phyloP scores from a whole-genome alignment of 2,888 invertebrate species.

The Glaucopsyche alexis region DNA sequence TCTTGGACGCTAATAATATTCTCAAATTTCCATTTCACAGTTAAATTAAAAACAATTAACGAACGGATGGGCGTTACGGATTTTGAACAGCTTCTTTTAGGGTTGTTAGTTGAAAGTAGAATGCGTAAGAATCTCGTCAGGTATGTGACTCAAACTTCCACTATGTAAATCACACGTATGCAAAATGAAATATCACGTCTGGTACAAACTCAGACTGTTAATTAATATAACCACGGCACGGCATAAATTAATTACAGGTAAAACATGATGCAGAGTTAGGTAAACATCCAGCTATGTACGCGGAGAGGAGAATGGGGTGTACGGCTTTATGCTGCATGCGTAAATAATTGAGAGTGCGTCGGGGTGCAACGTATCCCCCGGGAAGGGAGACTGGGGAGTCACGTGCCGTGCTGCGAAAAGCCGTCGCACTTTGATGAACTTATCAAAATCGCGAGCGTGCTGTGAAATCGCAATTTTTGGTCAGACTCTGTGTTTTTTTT shows the following conservation, averaged over 20 bases:
- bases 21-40: no score
- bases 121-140: background rate
- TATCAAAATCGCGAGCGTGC: constrained; percentile 42
- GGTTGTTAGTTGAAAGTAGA: background rate
- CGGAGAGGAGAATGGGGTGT: constrained; percentile 38
- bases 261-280: constrained; percentile 4
- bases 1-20: no score
- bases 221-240: background rate
- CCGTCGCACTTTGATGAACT: constrained; percentile 44
- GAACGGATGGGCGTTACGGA: no score
- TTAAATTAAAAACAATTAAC: no score
- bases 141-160: background rate
- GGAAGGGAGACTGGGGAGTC: constrained; percentile 40
- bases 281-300: constrained; percentile 26
- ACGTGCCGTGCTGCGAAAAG: constrained; percentile 42
- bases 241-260: constrained; percentile 12
- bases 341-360: constrained; percentile 34
- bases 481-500: background rate
- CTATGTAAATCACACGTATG: background rate
- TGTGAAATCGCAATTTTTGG: constrained; percentile 41
- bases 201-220: background rate
- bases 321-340: constrained; percentile 39
- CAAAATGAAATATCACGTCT: background rate
- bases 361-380: constrained; percentile 33
- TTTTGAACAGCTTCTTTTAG: background rate